phyloP scores from a whole-genome alignment of 1,140 invertebrate species.

The Aphis craccivora region DNA sequence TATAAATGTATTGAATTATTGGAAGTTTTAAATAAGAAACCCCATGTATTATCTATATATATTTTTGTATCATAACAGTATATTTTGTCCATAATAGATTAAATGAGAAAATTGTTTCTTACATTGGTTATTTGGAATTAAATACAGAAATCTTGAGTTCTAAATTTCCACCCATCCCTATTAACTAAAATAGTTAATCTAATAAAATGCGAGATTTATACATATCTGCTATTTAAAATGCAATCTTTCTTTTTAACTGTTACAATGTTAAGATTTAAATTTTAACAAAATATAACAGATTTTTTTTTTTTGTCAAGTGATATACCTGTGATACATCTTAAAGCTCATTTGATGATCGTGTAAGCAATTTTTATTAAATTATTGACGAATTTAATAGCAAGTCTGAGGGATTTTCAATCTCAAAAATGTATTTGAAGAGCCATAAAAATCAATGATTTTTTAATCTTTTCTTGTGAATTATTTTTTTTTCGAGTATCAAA shows the following conservation, averaged over 20 bases:
- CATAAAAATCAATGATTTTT: background rate
- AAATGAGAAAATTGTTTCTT: background rate
- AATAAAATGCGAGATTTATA: background rate
- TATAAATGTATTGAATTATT: background rate
- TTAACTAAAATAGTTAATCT: background rate
- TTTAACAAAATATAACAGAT: background rate
- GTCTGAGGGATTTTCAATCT: slow-evolving; percentile 57
- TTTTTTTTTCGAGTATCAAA: background rate
- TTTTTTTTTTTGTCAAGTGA: slow-evolving; percentile 34
- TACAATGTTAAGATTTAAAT: slow-evolving; percentile 7
- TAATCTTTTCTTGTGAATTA: slow-evolving; percentile 40
- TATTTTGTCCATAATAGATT: background rate
- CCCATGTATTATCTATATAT: background rate
- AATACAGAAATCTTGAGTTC: background rate
- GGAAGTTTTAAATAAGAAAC: background rate
- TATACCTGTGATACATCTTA: slow-evolving; percentile 55
- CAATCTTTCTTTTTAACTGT: background rate
- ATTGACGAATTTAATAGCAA: slow-evolving; percentile 52
- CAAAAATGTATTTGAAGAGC: slow-evolving; percentile 42
- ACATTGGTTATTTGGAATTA: background rate
- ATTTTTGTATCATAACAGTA: slow-evolving; percentile 9
- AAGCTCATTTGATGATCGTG: slow-evolving; percentile 51
- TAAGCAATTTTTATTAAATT: slow-evolving; percentile 57
- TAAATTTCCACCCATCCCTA: background rate
- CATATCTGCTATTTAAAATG: slow-evolving; percentile 1